These are phyloP conservation scores for Clostera curtula DNA, from an alignment of 2,888 invertebrate genomes.

Conservation along the genomic window DNA sequence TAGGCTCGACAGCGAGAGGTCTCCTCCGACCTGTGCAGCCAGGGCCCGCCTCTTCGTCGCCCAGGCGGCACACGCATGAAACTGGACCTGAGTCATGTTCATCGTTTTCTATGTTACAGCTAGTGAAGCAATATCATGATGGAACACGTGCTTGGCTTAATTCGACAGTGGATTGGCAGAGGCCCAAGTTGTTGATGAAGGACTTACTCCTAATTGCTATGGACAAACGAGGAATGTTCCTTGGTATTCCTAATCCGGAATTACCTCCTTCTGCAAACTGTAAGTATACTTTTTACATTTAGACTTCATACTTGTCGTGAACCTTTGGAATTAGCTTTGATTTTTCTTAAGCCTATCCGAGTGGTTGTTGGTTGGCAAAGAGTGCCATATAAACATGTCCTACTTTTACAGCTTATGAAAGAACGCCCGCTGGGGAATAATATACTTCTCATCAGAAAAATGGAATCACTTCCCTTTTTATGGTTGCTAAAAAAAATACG, in stretches of 20 bases:
- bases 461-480: too few species aligned
- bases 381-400: too few species aligned
- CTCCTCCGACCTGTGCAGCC: too few species aligned
- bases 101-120: constrained; percentile 18
- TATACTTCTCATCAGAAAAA: too few species aligned
- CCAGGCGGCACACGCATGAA: too few species aligned
- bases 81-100: constrained; percentile 1
- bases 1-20: too few species aligned
- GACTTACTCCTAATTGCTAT: constrained; percentile 39
- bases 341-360: background rate
- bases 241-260: constrained; percentile 24
- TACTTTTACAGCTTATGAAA: too few species aligned
- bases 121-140: constrained; percentile 32
- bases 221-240: constrained; percentile 40
- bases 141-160: too few species aligned
- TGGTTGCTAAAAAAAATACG: too few species aligned
- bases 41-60: too few species aligned
- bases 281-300: constrained; percentile 15
- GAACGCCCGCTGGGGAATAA: too few species aligned
- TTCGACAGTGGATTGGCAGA: constrained; percentile 38
- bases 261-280: constrained; percentile 24
- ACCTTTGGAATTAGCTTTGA: background rate
- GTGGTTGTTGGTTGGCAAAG: too few species aligned
- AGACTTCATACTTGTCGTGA: background rate
- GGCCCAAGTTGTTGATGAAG: constrained; percentile 36